Conservation (phyloP, 2,888 invertebrate species). For the Chydorus sphaericus region DNA sequence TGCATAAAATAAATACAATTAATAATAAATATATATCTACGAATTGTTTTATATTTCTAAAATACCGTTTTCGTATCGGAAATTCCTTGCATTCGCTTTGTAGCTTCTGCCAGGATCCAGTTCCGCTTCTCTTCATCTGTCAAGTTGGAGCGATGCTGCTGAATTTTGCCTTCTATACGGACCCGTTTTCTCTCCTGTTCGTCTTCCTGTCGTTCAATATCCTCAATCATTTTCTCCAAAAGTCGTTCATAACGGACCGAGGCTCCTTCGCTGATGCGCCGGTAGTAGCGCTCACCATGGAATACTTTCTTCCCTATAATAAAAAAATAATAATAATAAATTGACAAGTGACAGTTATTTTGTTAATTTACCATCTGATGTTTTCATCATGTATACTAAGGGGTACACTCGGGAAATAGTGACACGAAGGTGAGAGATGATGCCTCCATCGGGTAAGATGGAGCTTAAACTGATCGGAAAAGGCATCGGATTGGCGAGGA, state of each 20-base stretch:
- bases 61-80: not conserved
- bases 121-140: constrained; percentile 11
- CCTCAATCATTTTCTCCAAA: not conserved
- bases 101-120: constrained; percentile 6
- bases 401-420: constrained; percentile 55
- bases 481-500: constrained; percentile 35
- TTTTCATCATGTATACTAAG: constrained; percentile 47
- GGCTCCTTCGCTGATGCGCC: not conserved
- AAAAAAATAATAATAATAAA: not conserved
- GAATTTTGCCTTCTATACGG: not conserved
- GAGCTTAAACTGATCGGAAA: constrained; percentile 41
- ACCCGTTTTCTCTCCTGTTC: constrained; percentile 25
- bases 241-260: not conserved
- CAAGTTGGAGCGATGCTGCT: not conserved
- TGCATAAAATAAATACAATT: constrained; percentile 5
- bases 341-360: not conserved
- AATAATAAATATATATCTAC: too few species aligned
- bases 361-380: constrained; percentile 31
- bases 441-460: constrained; percentile 47
- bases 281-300: not conserved
- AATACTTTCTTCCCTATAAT: not conserved
- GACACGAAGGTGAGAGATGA: constrained; percentile 40
- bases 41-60: not conserved
- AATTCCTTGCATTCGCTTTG: not conserved
- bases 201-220: constrained; percentile 44